Evolutionary conservation across 2,113 vertebrate genomes (phyloP).

Genomic region (Potamarius usumacintae): DNA sequence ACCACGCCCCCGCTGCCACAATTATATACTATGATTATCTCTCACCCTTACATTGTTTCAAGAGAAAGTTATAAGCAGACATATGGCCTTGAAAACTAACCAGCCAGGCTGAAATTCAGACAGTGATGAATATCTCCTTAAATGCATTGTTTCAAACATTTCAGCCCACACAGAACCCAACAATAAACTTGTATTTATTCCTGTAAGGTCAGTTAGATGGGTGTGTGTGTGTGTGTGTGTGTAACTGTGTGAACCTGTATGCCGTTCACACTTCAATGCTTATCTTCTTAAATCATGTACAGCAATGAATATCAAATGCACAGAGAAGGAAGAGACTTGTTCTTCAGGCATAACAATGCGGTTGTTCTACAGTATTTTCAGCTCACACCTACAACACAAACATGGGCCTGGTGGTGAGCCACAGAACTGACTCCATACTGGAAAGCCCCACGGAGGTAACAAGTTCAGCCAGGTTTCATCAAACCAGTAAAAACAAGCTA

Average conservation of each 20-base stretch:
- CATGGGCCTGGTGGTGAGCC: not conserved
- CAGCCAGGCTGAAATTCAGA: not conserved
- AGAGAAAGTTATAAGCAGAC: not conserved
- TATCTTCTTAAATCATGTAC: not conserved
- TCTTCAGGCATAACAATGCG: not conserved
- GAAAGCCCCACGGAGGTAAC: not conserved
- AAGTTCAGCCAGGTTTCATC: not conserved
- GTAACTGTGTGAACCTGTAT: not conserved
- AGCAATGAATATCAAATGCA: no score
- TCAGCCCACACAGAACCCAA: not conserved
- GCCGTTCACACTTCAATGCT: not conserved
- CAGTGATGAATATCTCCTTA: not conserved
- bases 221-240: not conserved
- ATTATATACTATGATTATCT: not conserved
- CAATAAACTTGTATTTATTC: not conserved
- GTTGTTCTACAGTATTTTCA: not conserved
- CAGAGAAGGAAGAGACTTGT: not conserved
- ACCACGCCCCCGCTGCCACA: no score
- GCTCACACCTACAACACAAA: not conserved
- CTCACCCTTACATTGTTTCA: not conserved
- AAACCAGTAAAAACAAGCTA: not conserved
- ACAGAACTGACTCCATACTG: not conserved
- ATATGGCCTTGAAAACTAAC: not conserved
- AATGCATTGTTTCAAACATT: not conserved
- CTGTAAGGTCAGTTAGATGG: not conserved